Percentiles rank a stretch among this genome's conserved stretches.
Conservation (phyloP, 2,888 invertebrate genomes). For the Spodoptera exigua region DNA sequence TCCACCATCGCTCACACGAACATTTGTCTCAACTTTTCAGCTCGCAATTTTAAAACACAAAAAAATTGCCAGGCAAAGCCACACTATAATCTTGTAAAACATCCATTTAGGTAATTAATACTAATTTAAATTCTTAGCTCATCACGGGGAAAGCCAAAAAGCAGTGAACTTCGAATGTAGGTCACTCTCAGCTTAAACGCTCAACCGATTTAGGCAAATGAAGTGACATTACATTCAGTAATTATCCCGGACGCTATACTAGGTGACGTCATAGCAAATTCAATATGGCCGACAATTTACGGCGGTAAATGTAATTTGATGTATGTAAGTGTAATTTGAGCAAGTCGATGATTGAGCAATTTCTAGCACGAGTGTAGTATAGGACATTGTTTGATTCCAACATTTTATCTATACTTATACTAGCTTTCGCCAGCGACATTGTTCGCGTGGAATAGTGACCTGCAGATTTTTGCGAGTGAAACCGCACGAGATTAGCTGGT, state of each 20-base stretch:
- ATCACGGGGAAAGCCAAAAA: conserved; percentile 8
- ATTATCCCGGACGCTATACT: conserved; percentile 23
- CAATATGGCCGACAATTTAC: conserved; percentile 10
- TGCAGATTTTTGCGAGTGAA: too few relatives aligned
- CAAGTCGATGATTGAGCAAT: not conserved
- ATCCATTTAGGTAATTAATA: conserved; percentile 11
- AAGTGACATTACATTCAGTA: conserved; percentile 33
- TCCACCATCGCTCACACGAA: too few relatives aligned
- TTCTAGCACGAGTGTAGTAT: too few relatives aligned
- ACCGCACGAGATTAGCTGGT: too few relatives aligned
- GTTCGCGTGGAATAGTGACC: too few relatives aligned
- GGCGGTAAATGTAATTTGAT: conserved; percentile 4
- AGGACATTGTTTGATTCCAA: too few relatives aligned
- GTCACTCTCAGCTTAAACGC: conserved; percentile 30
- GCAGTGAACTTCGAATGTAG: conserved; percentile 24
- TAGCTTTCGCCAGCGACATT: too few relatives aligned
- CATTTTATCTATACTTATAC: too few relatives aligned
- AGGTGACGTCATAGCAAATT: conserved; percentile 16
- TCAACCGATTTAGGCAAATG: conserved; percentile 38
- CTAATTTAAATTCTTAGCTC: conserved; percentile 30
- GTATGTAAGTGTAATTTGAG: not conserved
- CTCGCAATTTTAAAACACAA: too few relatives aligned
- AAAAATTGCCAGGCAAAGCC: too few relatives aligned
- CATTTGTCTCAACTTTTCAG: too few relatives aligned
- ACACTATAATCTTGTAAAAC: too few relatives aligned